phyloP scores from a whole-genome alignment of 2,888 invertebrate genomes.

The Dorcus parallelipipedus region DNA sequence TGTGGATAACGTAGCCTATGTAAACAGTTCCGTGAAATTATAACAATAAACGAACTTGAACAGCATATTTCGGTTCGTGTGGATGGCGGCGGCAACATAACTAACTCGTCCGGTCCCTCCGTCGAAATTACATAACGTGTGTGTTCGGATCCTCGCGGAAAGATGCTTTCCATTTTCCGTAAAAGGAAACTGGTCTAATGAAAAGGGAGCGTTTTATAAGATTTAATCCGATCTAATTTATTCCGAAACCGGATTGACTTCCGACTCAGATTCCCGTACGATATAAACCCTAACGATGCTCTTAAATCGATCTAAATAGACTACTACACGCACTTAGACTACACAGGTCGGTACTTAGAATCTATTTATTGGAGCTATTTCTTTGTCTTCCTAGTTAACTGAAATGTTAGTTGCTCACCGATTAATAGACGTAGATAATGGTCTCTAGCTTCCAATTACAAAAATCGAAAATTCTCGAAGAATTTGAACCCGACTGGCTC shows the following conservation, averaged over 20 bases:
- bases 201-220: conserved; percentile 30
- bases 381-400: conserved; percentile 22
- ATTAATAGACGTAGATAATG: conserved; percentile 16
- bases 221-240: conserved; percentile 42
- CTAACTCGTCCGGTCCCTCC: no score
- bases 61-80: neutral
- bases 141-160: conserved; percentile 1
- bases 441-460: neutral
- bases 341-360: conserved; percentile 20
- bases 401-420: conserved; percentile 9
- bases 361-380: conserved; percentile 21
- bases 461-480: neutral
- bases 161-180: conserved; percentile 5
- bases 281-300: conserved; percentile 42
- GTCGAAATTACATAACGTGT: neutral
- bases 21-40: conserved; percentile 33
- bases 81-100: no score
- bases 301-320: conserved; percentile 41
- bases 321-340: conserved; percentile 33
- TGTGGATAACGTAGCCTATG: conserved; percentile 31
- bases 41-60: conserved; percentile 18
- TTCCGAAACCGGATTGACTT: conserved; percentile 42
- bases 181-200: conserved; percentile 26
- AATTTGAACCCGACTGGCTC: neutral
- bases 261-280: conserved; percentile 41